Evolutionary conservation across 1,140 invertebrate genomes (phyloP).

Genomic region (Vanessa atalanta): DNA sequence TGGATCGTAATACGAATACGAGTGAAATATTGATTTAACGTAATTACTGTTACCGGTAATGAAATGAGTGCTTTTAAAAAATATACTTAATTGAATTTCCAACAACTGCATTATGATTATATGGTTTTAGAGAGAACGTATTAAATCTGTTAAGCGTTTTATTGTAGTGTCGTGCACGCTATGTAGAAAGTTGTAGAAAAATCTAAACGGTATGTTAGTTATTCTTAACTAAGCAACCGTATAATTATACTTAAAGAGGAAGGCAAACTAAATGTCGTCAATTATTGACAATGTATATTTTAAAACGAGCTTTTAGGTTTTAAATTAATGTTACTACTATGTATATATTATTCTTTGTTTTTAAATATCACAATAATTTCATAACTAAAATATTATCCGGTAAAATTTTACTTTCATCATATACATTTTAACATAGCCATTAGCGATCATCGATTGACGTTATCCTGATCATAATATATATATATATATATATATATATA

Average conservation of each 20-base stretch:
- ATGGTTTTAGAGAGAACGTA: neutral
- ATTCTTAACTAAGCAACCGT: neutral
- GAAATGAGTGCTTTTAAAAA: neutral
- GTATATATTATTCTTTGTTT: neutral
- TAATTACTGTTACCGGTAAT: neutral
- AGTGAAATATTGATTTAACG: neutral
- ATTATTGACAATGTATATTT: slow-evolving; percentile 4
- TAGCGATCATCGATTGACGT: too few species aligned
- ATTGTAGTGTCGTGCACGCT: neutral
- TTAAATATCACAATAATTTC: too few species aligned
- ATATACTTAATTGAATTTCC: slow-evolving; percentile 1
- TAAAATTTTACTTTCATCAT: too few species aligned
- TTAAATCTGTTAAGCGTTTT: neutral
- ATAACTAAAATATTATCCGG: too few species aligned
- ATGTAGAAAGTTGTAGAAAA: slow-evolving; percentile 1
- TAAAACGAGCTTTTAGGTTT: neutral
- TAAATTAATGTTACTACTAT: neutral
- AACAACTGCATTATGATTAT: slow-evolving; percentile 5
- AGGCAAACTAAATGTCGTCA: neutral
- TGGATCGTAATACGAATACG: neutral
- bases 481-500: too few species aligned
- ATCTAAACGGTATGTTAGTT: neutral
- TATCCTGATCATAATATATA: too few species aligned
- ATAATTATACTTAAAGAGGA: neutral
- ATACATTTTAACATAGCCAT: too few species aligned